Conservation (phyloP, 2,797 vertebrate species). For the Molossus molossus region DNA sequence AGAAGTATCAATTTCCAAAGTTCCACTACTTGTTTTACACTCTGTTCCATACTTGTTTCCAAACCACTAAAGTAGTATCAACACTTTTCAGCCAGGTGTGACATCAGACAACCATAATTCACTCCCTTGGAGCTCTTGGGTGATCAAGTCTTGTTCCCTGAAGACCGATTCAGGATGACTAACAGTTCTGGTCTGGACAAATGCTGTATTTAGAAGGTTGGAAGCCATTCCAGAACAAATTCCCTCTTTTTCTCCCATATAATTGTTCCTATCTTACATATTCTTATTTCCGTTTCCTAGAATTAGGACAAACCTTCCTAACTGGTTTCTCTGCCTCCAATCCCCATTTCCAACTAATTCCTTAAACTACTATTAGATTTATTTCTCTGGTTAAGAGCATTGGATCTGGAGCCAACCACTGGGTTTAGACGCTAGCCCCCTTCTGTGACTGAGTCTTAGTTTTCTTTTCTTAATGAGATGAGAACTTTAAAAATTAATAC, state of each 20-base stretch:
- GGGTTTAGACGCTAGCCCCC: neutral
- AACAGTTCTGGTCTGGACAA: neutral
- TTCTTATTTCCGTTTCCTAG: conserved; percentile 54
- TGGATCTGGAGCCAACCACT: neutral
- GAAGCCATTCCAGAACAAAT: conserved; percentile 34
- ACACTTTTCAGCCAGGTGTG: neutral
- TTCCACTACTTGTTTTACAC: conserved; percentile 39
- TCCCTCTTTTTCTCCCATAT: neutral
- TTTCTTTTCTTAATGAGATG: conserved; percentile 29
- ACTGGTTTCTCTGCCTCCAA: neutral
- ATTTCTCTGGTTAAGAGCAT: conserved; percentile 35
- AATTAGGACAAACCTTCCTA: conserved; percentile 34
- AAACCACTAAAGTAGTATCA: neutral
- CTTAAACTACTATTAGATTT: conserved; percentile 22
- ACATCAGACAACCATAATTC: neutral
- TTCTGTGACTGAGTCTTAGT: neutral
- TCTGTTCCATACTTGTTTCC: conserved; percentile 38
- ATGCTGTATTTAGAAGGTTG: neutral
- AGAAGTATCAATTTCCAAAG: neutral
- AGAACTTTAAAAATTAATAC: conserved; percentile 13
- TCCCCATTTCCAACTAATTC: conserved; percentile 58
- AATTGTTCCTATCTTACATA: conserved; percentile 2
- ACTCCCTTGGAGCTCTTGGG: neutral
- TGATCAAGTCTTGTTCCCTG: neutral
- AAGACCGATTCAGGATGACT: neutral